phyloP scores from a whole-genome alignment of 64 coral and sea anemone genomes.

The Hydrozoanthus tunicans region DNA sequence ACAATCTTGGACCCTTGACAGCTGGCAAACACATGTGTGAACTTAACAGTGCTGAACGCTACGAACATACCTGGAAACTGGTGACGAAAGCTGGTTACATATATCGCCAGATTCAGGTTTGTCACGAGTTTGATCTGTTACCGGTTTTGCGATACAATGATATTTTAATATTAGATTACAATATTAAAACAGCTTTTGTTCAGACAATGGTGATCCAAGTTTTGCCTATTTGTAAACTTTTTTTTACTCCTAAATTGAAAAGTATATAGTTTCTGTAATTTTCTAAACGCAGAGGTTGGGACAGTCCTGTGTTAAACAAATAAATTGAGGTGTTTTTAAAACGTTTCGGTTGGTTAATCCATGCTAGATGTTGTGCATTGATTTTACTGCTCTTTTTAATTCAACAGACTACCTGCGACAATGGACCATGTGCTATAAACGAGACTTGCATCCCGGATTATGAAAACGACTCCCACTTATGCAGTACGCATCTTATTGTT shows the following conservation, averaged over 20 bases:
- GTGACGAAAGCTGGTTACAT: background rate
- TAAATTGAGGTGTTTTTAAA: too few species aligned
- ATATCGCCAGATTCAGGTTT: conserved; percentile 5
- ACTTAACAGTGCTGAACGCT: conserved; percentile 5
- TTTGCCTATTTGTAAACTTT: too few species aligned
- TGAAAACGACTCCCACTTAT: background rate
- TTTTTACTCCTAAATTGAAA: background rate
- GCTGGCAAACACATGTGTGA: conserved; percentile 7
- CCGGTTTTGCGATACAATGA: too few species aligned
- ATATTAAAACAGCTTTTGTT: background rate
- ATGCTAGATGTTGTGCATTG: too few species aligned
- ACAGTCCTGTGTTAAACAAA: too few species aligned
- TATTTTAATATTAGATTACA: too few species aligned
- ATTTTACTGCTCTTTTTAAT: too few species aligned
- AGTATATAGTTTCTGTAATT: background rate
- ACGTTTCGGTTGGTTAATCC: too few species aligned
- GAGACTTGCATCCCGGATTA: conserved; percentile 31
- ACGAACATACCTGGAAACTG: background rate
- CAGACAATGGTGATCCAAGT: too few species aligned
- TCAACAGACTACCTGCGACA: conserved; percentile 15
- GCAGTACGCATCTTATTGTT: background rate
- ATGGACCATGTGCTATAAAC: background rate
- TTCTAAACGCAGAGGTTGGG: background rate
- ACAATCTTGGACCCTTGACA: background rate
- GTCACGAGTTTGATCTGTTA: background rate